These are phyloP conservation scores for Drosophila azteca DNA, from an alignment of 1,140 invertebrate species.

Conservation along the genomic window DNA sequence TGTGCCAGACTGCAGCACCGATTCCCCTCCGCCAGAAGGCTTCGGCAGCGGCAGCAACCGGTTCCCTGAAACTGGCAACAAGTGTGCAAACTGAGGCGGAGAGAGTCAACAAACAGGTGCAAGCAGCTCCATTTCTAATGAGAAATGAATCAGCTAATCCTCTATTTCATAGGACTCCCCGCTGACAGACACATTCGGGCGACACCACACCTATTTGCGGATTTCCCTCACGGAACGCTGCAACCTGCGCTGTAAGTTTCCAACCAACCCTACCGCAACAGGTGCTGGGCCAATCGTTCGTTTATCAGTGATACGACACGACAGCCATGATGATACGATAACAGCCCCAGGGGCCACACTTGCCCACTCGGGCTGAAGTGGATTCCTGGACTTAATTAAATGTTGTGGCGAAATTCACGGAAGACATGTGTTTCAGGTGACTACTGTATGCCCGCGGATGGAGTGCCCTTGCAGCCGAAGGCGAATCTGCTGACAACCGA, in stretches of 20 bases:
- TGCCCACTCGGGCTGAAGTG: constrained; percentile 9
- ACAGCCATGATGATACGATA: constrained; percentile 13
- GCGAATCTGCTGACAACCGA: constrained; percentile 90
- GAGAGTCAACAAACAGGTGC: constrained; percentile 40
- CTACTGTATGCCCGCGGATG: constrained; percentile 98
- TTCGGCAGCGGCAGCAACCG: constrained; percentile 55
- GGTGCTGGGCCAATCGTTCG: constrained; percentile 5
- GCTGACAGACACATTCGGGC: constrained; percentile 92
- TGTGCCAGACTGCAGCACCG: constrained; percentile 33
- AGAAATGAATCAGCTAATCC: constrained; percentile 9
- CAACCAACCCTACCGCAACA: constrained; percentile 14
- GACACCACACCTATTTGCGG: constrained; percentile 95
- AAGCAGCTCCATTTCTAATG: constrained; percentile 7
- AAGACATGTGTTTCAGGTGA: constrained; percentile 86
- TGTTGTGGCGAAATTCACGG: constrained; percentile 61
- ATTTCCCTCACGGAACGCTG: constrained; percentile 98
- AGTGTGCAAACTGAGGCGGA: constrained; percentile 41
- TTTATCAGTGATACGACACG: constrained; percentile 25
- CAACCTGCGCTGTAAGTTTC: constrained; percentile 95
- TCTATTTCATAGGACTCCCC: constrained; percentile 41
- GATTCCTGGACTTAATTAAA: constrained; percentile 43
- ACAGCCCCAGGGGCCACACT: background rate
- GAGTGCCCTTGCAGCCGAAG: constrained; percentile 91
- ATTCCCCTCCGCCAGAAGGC: constrained; percentile 39
- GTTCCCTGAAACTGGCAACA: constrained; percentile 64